Conservation (phyloP, 2,113 vertebrate species). For the Sylvicapra grimmia region DNA sequence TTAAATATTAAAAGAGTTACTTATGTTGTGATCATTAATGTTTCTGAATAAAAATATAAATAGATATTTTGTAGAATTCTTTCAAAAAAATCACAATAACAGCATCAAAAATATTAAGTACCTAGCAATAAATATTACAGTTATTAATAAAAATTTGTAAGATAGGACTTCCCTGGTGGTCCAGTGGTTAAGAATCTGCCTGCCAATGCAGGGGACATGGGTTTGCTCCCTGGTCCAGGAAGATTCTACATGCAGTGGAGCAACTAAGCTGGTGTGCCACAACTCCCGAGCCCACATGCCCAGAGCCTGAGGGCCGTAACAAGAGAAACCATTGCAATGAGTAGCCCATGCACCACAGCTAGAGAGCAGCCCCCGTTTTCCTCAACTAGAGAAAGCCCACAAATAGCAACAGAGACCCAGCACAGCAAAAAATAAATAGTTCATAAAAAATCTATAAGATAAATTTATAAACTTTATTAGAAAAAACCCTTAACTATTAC, state of each 20-base stretch:
- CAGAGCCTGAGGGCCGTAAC: background rate
- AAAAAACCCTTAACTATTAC: background rate
- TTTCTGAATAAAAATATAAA: slow-evolving; percentile 7
- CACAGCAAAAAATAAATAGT: background rate
- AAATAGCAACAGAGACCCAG: background rate
- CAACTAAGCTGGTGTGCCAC: background rate
- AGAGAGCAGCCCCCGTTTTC: background rate
- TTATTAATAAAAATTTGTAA: background rate
- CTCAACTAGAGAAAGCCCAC: background rate
- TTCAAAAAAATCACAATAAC: background rate
- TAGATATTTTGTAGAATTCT: slow-evolving; percentile 11
- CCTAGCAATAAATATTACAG: background rate
- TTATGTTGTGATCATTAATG: slow-evolving; percentile 45
- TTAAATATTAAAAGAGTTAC: slow-evolving; percentile 52
- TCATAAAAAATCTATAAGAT: background rate
- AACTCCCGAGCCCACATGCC: background rate
- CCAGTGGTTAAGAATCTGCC: background rate
- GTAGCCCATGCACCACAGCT: background rate
- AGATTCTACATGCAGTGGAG: background rate
- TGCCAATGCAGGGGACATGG: background rate
- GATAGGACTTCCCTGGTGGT: background rate
- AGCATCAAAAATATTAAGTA: background rate
- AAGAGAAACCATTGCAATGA: background rate
- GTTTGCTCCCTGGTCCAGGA: background rate
- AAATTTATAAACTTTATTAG: background rate